Conservation (phyloP, 2,113 vertebrate genomes). For the Dinomys branickii region DNA sequence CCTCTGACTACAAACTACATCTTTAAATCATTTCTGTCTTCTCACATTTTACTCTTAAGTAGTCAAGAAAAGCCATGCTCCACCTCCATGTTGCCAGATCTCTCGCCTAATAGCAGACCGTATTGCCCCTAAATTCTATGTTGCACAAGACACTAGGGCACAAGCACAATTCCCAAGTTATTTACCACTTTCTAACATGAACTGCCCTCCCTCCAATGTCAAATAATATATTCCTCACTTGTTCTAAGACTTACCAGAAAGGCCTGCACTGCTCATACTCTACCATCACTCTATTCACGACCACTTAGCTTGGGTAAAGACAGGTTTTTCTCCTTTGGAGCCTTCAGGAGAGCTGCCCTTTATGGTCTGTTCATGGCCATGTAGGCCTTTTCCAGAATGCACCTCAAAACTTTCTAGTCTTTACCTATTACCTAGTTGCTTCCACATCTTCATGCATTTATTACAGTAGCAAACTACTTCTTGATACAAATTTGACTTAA, state of each 20-base stretch:
- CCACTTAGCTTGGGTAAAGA: not conserved
- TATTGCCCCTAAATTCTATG: not conserved
- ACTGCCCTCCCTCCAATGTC: not conserved
- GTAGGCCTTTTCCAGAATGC: not conserved
- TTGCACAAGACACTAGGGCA: not conserved
- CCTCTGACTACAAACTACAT: not conserved
- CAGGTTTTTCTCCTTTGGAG: not conserved
- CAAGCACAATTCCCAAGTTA: not conserved
- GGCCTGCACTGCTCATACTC: not conserved
- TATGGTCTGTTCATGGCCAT: not conserved
- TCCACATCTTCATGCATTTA: not conserved
- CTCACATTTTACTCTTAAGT: not conserved
- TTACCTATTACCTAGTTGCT: not conserved
- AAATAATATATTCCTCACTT: not conserved
- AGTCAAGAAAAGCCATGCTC: not conserved
- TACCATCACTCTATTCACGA: not conserved
- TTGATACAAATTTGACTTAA: not conserved
- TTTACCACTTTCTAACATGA: not conserved
- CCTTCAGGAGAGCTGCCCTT: not conserved
- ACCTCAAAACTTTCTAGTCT: not conserved
- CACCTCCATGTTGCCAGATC: not conserved
- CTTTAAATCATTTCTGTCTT: not conserved
- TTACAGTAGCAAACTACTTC: not conserved
- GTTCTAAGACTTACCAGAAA: not conserved
- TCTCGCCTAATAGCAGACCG: not conserved